These are phyloP conservation scores for Physella acuta DNA, from an alignment of 1,140 invertebrate species.

Conservation along the genomic window DNA sequence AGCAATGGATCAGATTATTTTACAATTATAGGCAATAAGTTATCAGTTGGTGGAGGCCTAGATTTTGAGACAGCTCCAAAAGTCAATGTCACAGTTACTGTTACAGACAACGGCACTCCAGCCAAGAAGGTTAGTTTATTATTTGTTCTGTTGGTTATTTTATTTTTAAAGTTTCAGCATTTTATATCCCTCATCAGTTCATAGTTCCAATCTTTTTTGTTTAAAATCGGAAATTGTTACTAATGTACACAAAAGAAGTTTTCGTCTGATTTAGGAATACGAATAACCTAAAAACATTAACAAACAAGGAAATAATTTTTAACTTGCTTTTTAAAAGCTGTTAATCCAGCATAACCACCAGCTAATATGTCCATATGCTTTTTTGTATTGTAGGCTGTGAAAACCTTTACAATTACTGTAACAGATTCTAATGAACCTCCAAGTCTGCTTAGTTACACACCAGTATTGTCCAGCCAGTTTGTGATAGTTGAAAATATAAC, in stretches of 20 bases:
- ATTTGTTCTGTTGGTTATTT: no score
- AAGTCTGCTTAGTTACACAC: slow-evolving; percentile 7
- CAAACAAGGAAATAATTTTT: no score
- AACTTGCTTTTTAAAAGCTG: no score
- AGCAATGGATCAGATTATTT: slow-evolving; percentile 22
- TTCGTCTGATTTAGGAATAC: no score
- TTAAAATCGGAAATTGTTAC: no score
- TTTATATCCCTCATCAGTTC: no score
- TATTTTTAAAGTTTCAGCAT: no score
- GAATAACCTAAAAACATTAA: no score
- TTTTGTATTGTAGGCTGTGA: slow-evolving; percentile 22
- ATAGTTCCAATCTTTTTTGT: no score
- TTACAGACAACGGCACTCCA: slow-evolving; percentile 34
- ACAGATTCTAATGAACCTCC: slow-evolving; percentile 29
- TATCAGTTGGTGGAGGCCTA: slow-evolving; percentile 34
- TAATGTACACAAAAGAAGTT: no score
- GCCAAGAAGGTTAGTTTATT: slow-evolving; percentile 30
- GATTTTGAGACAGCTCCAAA: slow-evolving; percentile 32
- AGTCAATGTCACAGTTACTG: slow-evolving; percentile 29
- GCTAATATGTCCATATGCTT: no score
- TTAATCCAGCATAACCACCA: no score
- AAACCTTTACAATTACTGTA: slow-evolving; percentile 28
- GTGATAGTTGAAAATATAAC: slow-evolving; percentile 27
- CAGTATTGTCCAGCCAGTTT: not conserved
- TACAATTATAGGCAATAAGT: slow-evolving; percentile 24